Evolutionary conservation across 64 coral and sea anemone genomes (phyloP).

Genomic region (Orbicella faveolata): DNA sequence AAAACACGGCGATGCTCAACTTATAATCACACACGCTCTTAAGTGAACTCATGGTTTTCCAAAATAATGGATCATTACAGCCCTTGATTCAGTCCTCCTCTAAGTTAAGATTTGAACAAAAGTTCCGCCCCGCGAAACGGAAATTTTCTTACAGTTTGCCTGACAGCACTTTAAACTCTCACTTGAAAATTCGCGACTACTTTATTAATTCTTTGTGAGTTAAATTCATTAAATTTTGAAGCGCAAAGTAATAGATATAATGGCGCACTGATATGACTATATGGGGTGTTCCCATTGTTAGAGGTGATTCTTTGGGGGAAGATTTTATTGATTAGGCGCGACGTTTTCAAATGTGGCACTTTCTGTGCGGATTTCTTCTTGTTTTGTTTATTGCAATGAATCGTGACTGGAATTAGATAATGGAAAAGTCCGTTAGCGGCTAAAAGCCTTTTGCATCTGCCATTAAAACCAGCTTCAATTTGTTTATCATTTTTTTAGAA

Average conservation of each 20-base stretch:
- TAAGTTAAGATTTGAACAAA: constrained; percentile 1
- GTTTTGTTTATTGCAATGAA: constrained; percentile 33
- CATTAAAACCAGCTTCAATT: constrained; percentile 22
- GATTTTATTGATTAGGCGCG: constrained; percentile 34
- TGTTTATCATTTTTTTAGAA: constrained; percentile 28
- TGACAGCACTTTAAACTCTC: not conserved
- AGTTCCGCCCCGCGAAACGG: constrained; percentile 1
- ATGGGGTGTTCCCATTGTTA: constrained; percentile 29
- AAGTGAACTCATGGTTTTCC: constrained; percentile 12
- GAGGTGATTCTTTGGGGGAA: not conserved
- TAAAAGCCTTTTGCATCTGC: constrained; percentile 46
- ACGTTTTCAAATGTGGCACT: constrained; percentile 1
- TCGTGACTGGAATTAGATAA: constrained; percentile 43
- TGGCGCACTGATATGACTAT: not conserved
- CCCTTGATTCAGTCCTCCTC: not conserved
- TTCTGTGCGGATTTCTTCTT: not conserved
- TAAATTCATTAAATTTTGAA: constrained; percentile 41
- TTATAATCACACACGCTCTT: constrained; percentile 3
- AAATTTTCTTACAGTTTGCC: constrained; percentile 1
- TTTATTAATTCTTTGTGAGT: not conserved
- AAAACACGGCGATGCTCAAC: constrained; percentile 32
- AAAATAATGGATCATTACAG: constrained; percentile 5
- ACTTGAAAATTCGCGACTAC: not conserved
- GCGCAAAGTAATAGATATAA: constrained; percentile 36
- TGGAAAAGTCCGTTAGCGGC: constrained; percentile 12